Evolutionary conservation across 1,140 invertebrate genomes (phyloP).

Genomic region (Lineus longissimus): DNA sequence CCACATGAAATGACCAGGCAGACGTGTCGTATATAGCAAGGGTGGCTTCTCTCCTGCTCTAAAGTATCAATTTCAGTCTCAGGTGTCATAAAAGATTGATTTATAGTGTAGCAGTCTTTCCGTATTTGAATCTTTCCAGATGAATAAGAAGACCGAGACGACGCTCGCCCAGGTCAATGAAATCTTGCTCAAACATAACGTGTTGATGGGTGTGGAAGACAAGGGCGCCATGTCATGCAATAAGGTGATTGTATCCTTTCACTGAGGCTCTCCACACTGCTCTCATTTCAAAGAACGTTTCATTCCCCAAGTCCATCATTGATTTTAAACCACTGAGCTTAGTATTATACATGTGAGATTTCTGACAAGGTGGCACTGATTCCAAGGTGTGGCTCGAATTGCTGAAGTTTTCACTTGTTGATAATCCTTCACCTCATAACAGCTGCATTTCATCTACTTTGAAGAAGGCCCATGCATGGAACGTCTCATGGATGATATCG

Average conservation of each 20-base stretch:
- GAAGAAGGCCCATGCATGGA: not conserved
- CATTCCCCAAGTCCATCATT: not conserved
- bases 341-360: too few relatives aligned
- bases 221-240: conserved; percentile 1
- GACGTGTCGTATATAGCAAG: too few relatives aligned
- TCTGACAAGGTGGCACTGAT: too few relatives aligned
- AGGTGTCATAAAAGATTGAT: too few relatives aligned
- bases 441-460: conserved; percentile 3
- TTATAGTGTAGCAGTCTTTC: too few relatives aligned
- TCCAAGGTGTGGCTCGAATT: too few relatives aligned
- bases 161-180: not conserved
- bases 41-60: too few relatives aligned
- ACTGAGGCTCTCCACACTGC: too few relatives aligned
- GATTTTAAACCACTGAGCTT: too few relatives aligned
- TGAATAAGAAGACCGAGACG: conserved; percentile 1
- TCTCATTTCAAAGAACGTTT: not conserved
- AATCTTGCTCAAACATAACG: conserved; percentile 1
- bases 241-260: not conserved
- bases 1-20: too few relatives aligned
- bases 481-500: not conserved
- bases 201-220: conserved; percentile 1
- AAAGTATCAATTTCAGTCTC: too few relatives aligned
- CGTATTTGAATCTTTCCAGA: not conserved
- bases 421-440: not conserved
- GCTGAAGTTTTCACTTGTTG: too few relatives aligned